Evolutionary conservation across 2,888 invertebrate genomes (phyloP), one percentile per base, ranked within the genome.

Genomic region (Athalia circularis): DNA sequence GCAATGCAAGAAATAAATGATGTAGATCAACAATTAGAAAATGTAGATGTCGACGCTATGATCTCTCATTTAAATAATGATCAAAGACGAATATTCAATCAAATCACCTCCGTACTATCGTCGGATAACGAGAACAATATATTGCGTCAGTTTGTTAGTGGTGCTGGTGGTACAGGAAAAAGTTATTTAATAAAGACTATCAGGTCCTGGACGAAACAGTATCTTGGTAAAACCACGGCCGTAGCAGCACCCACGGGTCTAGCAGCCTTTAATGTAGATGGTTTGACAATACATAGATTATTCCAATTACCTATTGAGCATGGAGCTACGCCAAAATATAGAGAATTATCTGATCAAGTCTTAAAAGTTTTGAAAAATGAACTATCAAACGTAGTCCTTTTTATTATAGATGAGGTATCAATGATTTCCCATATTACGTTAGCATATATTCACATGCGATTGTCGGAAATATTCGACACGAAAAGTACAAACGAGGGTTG

Each of bases 221-320:
- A 75, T 50, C 78, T 85, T 11, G 54, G 79, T 6, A 85, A 86
- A 82, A 81, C 84, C 76, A 83, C 85, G 4, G 85, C 84, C 57
- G 82, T 86, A 11, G 81, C 82, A 13, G 86, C 86, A 4, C 87
- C 85, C 11, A 88, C n/a, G n/a, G n/a, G n/a, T n/a, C n/a, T n/a
- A n/a, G n/a, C n/a, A n/a, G n/a, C n/a, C n/a, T n/a, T n/a, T n/a
- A n/a, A n/a, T n/a, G n/a, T n/a, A n/a, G n/a, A n/a, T n/a, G n/a
- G n/a, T n/a, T n/a, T n/a, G n/a, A n/a, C n/a, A n/a, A n/a, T n/a
- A n/a, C 86, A 87, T 77, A 82, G 86, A 76, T 77, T 86, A 45
- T 81, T 87, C 65, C 87, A 87, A 75, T 80, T 88, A 77, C 88
- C 85, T 7, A 84, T 84, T 59, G 87, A 88, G 79, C 85, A 87